Evolutionary conservation across 35 echinoderm and acorn worm genomes (phyloP).

Genomic region (Ophiothrix spiculata): DNA sequence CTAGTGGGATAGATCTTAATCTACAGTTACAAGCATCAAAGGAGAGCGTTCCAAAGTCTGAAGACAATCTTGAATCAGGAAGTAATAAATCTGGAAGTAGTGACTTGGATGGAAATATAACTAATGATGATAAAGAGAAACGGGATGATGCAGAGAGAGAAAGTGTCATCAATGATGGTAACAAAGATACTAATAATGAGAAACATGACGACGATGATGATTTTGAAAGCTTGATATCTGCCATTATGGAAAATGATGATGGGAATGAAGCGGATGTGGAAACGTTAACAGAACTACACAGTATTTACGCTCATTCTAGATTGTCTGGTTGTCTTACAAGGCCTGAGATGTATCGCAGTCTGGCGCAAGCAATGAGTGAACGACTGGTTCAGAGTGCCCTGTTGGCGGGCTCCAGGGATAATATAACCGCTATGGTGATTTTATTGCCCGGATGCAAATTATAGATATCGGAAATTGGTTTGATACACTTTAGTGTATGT

Average conservation of each 20-base stretch:
- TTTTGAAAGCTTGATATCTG: constrained; percentile 87
- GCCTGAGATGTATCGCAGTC: constrained; percentile 45
- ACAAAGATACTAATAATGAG: constrained; percentile 36
- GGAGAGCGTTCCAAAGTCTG: no score
- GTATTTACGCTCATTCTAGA: constrained; percentile 76
- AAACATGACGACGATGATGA: constrained; percentile 52
- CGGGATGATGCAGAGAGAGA: no score
- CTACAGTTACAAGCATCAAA: no score
- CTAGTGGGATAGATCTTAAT: no score
- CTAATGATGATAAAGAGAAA: no score
- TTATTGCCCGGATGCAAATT: constrained; percentile 73
- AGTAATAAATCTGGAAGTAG: no score
- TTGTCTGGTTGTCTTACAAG: constrained; percentile 36
- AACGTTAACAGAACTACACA: constrained; percentile 88
- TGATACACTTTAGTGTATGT: constrained; percentile 18
- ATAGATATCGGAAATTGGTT: constrained; percentile 19
- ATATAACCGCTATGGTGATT: constrained; percentile 88
- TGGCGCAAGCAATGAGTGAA: constrained; percentile 78
- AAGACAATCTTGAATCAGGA: no score
- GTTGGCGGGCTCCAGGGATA: constrained; percentile 82
- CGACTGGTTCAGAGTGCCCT: constrained; percentile 84
- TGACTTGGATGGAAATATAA: no score
- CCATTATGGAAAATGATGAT: constrained; percentile 72
- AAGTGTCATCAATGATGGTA: neutral
- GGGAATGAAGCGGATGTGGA: constrained; percentile 91